phyloP scores from a whole-genome alignment of 2,797 vertebrate species.

The Bradypodion ventrale region DNA sequence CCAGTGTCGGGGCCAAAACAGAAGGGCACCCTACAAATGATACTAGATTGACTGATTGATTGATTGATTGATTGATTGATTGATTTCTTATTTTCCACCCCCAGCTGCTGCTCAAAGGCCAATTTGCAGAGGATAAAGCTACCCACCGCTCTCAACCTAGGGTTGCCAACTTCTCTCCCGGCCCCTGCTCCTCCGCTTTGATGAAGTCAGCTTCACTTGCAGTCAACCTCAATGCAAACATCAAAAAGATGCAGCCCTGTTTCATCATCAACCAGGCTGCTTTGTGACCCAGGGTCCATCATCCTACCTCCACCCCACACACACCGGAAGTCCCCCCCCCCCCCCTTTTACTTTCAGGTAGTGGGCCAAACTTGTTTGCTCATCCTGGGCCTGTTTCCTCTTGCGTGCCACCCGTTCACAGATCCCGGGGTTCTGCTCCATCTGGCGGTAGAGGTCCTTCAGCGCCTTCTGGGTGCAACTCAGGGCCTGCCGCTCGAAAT shows the following conservation, averaged over 20 bases:
- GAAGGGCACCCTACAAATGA: too few relatives aligned
- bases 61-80: background rate
- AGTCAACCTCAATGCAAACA: too few relatives aligned
- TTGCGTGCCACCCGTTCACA: conserved; percentile 39
- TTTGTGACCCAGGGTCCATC: background rate
- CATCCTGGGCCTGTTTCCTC: conserved; percentile 43
- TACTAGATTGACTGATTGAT: too few relatives aligned
- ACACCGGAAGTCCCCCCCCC: rapidly evolving
- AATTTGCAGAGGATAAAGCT: too few relatives aligned
- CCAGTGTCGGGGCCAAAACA: too few relatives aligned
- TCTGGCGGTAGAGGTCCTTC: conserved; percentile 16
- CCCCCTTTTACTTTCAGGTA: conserved; percentile 48
- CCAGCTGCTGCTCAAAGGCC: background rate
- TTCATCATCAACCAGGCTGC: too few relatives aligned
- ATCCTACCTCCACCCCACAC: background rate
- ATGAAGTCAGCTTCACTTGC: background rate
- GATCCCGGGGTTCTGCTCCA: conserved; percentile 44
- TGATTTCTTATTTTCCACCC: background rate
- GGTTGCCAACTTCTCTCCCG: background rate
- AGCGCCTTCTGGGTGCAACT: conserved; percentile 47
- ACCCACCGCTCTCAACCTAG: background rate
- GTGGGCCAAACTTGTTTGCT: conserved; percentile 35
- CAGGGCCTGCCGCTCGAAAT: conserved; percentile 49
- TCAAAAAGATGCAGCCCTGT: too few relatives aligned
- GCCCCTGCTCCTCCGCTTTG: background rate